A percentile compares a stretch with the other conserved stretches of the same genome.
Conservation (phyloP, 2,113 vertebrate species). For the Rhinopomastus cyanomelas region DNA sequence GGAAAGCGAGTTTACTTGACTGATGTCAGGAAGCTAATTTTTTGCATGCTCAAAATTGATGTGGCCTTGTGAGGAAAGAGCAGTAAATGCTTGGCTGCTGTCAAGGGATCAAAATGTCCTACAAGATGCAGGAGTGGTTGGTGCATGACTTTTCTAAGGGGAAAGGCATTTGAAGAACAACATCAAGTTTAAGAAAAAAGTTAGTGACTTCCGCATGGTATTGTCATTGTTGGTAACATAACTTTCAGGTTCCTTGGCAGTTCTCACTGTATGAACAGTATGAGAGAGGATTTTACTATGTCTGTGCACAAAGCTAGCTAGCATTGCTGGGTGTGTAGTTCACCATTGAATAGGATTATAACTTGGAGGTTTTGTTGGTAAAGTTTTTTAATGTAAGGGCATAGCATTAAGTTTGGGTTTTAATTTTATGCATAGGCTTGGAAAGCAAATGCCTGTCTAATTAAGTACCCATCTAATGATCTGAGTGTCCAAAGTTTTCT, state of each 20-base stretch:
- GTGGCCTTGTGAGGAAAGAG: not conserved
- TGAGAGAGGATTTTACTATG: not conserved
- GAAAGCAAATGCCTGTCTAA: not conserved
- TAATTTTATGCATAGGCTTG: not conserved
- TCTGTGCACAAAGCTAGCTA: not conserved
- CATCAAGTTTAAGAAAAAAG: not conserved
- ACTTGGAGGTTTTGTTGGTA: not conserved
- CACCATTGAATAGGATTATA: not conserved
- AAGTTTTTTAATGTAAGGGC: not conserved
- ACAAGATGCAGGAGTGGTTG: not conserved
- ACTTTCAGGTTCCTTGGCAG: not conserved
- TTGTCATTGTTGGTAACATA: not conserved
- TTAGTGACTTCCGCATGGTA: not conserved
- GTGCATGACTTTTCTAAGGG: not conserved
- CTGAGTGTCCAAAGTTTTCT: not conserved
- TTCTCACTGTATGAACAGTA: not conserved
- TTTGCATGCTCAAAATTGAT: not conserved
- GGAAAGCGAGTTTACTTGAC: not conserved
- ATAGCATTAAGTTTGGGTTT: accelerated
- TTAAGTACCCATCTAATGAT: not conserved
- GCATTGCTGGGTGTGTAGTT: not conserved
- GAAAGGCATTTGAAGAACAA: not conserved
- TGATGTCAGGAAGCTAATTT: not conserved
- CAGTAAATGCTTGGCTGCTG: not conserved
- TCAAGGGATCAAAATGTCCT: not conserved